Percentiles rank a stretch among this genome's conserved stretches.
These are phyloP conservation scores for Apteryx mantelli DNA, from an alignment of 2,113 vertebrate genomes.

Conservation along the genomic window DNA sequence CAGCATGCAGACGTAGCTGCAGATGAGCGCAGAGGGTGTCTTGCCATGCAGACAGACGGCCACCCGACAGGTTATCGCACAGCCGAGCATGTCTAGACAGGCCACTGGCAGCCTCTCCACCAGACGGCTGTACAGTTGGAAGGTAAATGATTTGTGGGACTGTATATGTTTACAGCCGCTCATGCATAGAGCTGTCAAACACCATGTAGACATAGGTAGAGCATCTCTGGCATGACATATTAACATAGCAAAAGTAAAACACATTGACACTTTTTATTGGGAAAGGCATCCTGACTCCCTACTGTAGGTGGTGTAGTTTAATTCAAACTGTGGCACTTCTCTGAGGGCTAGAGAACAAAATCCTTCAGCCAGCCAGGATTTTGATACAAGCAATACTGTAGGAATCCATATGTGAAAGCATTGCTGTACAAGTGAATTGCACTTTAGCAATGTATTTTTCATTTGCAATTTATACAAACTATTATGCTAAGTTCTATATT, in stretches of 20 bases:
- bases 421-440: fast-evolving
- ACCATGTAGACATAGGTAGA: neutral
- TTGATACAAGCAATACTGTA: neutral
- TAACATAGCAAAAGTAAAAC: neutral
- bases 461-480: neutral
- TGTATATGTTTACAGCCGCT: neutral
- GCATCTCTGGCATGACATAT: neutral
- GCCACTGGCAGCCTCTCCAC: neutral
- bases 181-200: constrained; percentile 37
- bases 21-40: neutral
- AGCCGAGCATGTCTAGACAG: neutral
- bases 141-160: neutral
- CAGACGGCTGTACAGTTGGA: neutral
- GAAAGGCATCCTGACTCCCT: neutral
- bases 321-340: neutral
- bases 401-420: neutral
- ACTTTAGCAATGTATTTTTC: neutral
- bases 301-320: neutral
- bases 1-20: fast-evolving
- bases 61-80: neutral
- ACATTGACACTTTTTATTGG: constrained; percentile 21
- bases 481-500: neutral
- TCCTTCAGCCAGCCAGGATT: neutral
- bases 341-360: neutral
- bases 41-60: neutral